phyloP scores from a whole-genome alignment of 1,140 invertebrate genomes.

The Melipona quadrifasciata region DNA sequence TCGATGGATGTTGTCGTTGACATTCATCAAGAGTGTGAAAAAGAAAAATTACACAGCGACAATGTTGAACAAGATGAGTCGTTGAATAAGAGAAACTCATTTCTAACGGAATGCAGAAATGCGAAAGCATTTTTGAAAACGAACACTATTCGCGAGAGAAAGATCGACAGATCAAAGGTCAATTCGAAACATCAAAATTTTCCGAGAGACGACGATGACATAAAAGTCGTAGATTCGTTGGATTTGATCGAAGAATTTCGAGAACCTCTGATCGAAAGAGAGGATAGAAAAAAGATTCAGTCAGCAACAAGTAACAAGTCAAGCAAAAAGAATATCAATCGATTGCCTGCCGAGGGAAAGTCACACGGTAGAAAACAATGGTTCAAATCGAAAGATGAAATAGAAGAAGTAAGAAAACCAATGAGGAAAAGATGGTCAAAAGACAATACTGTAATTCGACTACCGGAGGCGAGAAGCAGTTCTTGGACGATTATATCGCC shows the following conservation, averaged over 20 bases:
- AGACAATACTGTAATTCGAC: conserved; percentile 56
- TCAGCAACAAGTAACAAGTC: neutral
- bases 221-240: conserved; percentile 49
- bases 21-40: conserved; percentile 71
- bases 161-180: neutral
- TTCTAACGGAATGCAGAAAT: neutral
- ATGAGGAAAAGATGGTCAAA: conserved; percentile 69
- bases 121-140: conserved; percentile 23
- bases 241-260: conserved; percentile 70
- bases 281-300: neutral
- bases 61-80: neutral
- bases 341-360: conserved; percentile 28
- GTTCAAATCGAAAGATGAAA: conserved; percentile 51
- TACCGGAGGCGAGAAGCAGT: conserved; percentile 46
- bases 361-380: conserved; percentile 63
- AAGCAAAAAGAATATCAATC: neutral
- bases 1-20: conserved; percentile 73
- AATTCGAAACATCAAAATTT: neutral
- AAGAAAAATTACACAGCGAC: neutral
- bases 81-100: neutral
- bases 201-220: conserved; percentile 6
- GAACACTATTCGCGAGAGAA: neutral
- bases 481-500: conserved; percentile 15
- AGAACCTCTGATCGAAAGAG: neutral
- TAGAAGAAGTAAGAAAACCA: conserved; percentile 53